A percentile compares a stretch with the other conserved stretches of the same genome.
phyloP scores from a whole-genome alignment of 2,888 invertebrate genomes.

The Heliconius aoede region DNA sequence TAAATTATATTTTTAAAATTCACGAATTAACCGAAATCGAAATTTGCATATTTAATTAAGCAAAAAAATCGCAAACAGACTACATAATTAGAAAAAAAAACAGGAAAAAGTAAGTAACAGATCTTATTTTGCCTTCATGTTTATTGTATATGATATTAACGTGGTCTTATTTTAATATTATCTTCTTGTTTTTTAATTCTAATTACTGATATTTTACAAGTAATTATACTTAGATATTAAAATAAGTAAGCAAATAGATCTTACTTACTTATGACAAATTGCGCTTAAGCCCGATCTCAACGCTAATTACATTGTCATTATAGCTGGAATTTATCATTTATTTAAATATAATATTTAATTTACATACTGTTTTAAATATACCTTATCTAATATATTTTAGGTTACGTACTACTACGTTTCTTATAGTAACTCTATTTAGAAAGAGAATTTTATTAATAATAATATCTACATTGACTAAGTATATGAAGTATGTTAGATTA shows the following conservation, averaged over 20 bases:
- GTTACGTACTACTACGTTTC: neutral
- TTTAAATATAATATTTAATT: neutral
- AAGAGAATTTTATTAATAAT: neutral
- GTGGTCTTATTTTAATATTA: neutral
- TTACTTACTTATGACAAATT: neutral
- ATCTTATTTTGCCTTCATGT: neutral
- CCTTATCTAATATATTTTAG: too few species aligned
- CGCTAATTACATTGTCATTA: neutral
- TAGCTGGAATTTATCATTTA: neutral
- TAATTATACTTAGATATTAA: constrained; percentile 3
- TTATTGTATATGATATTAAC: constrained; percentile 4
- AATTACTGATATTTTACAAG: neutral
- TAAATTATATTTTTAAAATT: constrained; percentile 5
- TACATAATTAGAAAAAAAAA: constrained; percentile 8
- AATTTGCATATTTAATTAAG: constrained; percentile 14
- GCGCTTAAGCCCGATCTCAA: neutral
- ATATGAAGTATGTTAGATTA: too few species aligned
- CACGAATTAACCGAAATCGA: neutral
- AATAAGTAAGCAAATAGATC: neutral
- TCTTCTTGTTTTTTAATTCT: neutral
- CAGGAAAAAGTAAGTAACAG: constrained; percentile 8
- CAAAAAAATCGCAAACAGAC: constrained; percentile 5
- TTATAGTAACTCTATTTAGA: neutral
- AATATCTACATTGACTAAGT: too few species aligned
- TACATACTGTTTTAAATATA: too few species aligned